phyloP scores from a whole-genome alignment of 2,113 vertebrate genomes.

The Plecturocebus donacophilus region DNA sequence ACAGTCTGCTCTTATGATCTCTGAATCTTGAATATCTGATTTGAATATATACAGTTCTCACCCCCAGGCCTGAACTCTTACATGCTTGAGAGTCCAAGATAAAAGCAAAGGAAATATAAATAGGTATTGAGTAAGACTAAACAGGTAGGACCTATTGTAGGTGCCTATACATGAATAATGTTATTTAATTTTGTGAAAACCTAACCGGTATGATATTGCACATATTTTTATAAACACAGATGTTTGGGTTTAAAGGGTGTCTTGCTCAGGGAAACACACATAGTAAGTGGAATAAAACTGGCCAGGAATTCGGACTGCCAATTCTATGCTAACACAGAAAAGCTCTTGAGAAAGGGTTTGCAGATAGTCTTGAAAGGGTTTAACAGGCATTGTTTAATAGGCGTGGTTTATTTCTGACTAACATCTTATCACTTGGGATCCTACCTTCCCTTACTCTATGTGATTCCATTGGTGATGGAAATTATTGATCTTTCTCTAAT shows the following conservation, averaged over 20 bases:
- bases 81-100: background rate
- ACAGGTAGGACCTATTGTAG: background rate
- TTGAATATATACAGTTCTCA: background rate
- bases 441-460: background rate
- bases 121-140: background rate
- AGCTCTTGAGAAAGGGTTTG: background rate
- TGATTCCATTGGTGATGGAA: background rate
- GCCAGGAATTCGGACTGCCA: background rate
- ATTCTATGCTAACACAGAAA: background rate
- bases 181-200: background rate
- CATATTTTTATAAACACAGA: constrained; percentile 21
- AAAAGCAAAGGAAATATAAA: constrained; percentile 13
- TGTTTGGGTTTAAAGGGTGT: background rate
- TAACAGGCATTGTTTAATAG: background rate
- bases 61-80: background rate
- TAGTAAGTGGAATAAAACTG: background rate
- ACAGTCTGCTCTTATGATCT: background rate
- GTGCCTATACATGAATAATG: background rate
- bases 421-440: background rate
- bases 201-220: background rate
- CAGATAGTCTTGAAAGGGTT: background rate
- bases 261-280: background rate
- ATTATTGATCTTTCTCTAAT: background rate
- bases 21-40: background rate
- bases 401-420: background rate